phyloP scores from a whole-genome alignment of 2,888 invertebrate species.

The Dynastes tityus region DNA sequence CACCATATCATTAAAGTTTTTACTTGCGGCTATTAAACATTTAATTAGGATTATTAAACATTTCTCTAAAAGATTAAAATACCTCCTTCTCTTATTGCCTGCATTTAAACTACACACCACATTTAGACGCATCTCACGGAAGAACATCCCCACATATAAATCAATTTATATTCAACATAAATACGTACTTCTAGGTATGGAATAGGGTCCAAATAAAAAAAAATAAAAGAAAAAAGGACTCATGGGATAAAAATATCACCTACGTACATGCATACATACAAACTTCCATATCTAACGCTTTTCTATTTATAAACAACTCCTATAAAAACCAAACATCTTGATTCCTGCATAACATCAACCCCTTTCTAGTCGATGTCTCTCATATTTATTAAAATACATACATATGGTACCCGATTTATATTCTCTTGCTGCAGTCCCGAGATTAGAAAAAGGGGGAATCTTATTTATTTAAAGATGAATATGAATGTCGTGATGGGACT shows the following conservation, averaged over 20 bases:
- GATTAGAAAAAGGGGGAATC: conserved; percentile 19
- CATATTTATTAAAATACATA: conserved; percentile 15
- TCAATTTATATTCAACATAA: too few species aligned
- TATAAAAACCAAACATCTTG: conserved; percentile 11
- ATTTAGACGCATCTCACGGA: too few species aligned
- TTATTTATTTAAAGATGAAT: conserved; percentile 39
- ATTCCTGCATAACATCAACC: conserved; percentile 11
- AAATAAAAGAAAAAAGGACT: not conserved
- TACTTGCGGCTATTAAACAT: too few species aligned
- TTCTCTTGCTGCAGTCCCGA: not conserved
- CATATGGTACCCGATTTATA: conserved; percentile 11
- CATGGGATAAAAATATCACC: not conserved
- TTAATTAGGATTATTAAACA: too few species aligned
- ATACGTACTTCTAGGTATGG: too few species aligned
- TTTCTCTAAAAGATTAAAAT: too few species aligned
- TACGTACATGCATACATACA: not conserved
- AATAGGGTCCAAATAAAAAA: not conserved
- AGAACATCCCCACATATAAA: too few species aligned
- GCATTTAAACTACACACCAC: too few species aligned
- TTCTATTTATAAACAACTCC: conserved; percentile 19
- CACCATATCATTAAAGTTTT: too few species aligned
- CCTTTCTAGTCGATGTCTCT: not conserved
- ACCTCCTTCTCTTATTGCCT: too few species aligned
- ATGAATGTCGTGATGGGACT: not conserved
- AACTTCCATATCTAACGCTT: not conserved